phyloP scores from a whole-genome alignment of 2,888 invertebrate genomes.

The Napeogenes sylphis region DNA sequence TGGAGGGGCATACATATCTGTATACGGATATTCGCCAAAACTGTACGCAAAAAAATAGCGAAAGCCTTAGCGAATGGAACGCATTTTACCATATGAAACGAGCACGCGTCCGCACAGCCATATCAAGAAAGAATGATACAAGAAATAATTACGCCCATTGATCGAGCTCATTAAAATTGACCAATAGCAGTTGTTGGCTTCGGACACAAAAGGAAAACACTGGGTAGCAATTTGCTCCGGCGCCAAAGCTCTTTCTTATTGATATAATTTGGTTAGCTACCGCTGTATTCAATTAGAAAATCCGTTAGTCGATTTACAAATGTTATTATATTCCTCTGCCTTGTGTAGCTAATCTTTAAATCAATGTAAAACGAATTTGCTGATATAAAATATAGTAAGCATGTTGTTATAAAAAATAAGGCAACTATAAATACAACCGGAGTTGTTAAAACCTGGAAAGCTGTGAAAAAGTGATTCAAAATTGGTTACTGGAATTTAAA shows the following conservation, averaged over 20 bases:
- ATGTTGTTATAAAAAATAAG: not conserved
- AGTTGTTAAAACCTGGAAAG: not conserved
- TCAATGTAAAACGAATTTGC: not conserved
- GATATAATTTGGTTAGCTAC: conserved; percentile 61
- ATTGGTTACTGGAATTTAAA: not conserved
- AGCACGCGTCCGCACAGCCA: conserved; percentile 8
- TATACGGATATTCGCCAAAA: conserved; percentile 62
- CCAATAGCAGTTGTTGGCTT: conserved; percentile 55
- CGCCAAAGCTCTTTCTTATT: conserved; percentile 63
- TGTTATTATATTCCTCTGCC: conserved; percentile 47
- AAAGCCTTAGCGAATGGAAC: conserved; percentile 37
- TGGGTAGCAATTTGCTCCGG: conserved; percentile 65
- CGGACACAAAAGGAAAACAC: conserved; percentile 58
- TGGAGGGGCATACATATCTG: conserved; percentile 45
- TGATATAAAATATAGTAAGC: not conserved
- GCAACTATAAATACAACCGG: not conserved
- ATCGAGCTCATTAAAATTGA: conserved; percentile 71
- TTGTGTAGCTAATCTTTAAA: conserved; percentile 15
- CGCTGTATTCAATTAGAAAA: conserved; percentile 62
- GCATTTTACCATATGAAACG: conserved; percentile 52
- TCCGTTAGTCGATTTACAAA: conserved; percentile 48
- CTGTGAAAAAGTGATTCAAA: not conserved
- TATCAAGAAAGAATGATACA: conserved; percentile 67
- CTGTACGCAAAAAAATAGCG: conserved; percentile 56
- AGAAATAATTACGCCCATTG: conserved; percentile 76